phyloP scores from a whole-genome alignment of 2,797 vertebrate genomes.

The Glyptemys insculpta region DNA sequence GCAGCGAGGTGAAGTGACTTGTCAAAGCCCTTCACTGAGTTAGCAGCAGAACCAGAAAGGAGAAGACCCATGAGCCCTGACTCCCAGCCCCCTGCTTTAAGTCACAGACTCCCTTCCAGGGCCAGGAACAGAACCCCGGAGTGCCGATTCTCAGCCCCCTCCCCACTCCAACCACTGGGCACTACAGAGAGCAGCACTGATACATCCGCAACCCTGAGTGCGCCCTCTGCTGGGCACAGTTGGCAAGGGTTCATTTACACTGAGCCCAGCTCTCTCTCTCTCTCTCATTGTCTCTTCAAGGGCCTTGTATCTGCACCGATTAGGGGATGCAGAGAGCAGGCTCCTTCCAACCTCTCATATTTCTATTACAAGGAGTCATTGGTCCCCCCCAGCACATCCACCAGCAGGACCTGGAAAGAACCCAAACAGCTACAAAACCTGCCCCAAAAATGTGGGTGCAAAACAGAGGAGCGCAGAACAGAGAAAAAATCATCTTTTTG shows the following conservation, averaged over 20 bases:
- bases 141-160: not conserved
- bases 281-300: not conserved
- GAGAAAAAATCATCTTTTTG: not conserved
- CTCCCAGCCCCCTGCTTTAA: not conserved
- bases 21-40: not conserved
- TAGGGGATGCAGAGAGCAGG: rapidly evolving
- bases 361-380: not conserved
- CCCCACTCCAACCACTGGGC: not conserved
- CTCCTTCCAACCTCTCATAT: not conserved
- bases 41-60: not conserved
- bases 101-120: not conserved
- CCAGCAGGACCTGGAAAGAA: not conserved
- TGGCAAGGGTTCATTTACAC: rapidly evolving
- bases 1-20: not conserved
- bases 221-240: not conserved
- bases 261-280: rapidly evolving
- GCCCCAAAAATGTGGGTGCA: not conserved
- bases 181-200: not conserved
- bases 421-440: not conserved
- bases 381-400: not conserved
- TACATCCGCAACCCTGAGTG: not conserved
- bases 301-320: not conserved
- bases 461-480: not conserved
- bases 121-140: not conserved
- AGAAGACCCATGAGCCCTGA: not conserved